Base-by-base conservation (phyloP, 1,140 invertebrate species). In the Chionoecetes opilio region DNA sequence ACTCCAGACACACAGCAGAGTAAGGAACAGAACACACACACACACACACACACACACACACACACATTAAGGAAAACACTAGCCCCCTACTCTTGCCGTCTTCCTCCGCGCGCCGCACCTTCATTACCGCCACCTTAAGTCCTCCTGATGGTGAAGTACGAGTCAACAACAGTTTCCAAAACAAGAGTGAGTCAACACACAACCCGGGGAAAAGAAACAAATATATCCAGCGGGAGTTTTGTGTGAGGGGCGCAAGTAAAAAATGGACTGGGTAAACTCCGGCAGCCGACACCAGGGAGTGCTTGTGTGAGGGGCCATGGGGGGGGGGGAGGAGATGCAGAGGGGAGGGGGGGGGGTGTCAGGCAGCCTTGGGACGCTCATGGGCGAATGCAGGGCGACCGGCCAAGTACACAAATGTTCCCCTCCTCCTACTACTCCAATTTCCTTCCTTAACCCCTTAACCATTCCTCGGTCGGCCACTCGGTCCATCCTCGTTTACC, bases 381-480 rank as follows among this genome's bases (percentile, higher is more conserved):
- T 32, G 31, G 92, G n/a, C 92, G 92, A 29, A 93, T 86, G 92
- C 92, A 93, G 91, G 91, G 91, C 75, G 75, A 85, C 35, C 38
- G 82, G 92, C 92, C 92, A 93, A 93, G 92, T 93, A 93, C 92
- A 93, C 92, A 41, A 86, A 87, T 93, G 92, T 84, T 38, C 91
- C 41, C 37, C 88, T 46, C 38, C 86, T 31, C 89, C 29, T 46
- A 26, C 90, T 63, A 53, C 82, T 85, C 38, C 88, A 38, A 31
- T 41, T 46, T 90, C 88, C 37, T 26, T 41, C 88, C 29, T 41
- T 34, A 46, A 38, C 46, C 90, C 46, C 32, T 53, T 31, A 31
- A 37, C 53, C 29, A 11, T 53, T n/a, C 41, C 88, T 17, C 34
- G 14, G 2, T 17, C 88, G 14, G 29, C n/a, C 41, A 11, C 26